These are phyloP conservation scores for Cyclargus thomasi DNA, from an alignment of 1,140 invertebrate genomes.

Conservation along the genomic window DNA sequence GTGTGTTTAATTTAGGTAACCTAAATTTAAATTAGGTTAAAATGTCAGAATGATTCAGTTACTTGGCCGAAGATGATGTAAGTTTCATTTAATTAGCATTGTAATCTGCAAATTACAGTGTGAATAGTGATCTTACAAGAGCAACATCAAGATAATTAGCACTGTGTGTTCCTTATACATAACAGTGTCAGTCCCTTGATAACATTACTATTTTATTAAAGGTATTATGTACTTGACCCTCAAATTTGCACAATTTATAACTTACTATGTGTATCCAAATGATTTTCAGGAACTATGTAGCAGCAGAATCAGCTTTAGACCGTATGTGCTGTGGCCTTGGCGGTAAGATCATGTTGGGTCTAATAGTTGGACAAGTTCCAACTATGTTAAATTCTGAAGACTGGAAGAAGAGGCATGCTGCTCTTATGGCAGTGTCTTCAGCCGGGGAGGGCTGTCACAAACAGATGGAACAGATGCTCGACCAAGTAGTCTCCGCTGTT, in stretches of 20 bases:
- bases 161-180: slow-evolving; percentile 46
- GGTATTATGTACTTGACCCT: no score
- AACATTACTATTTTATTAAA: slow-evolving; percentile 30
- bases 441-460: slow-evolving; percentile 98
- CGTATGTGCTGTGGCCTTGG: slow-evolving; percentile 96
- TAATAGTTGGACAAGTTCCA: slow-evolving; percentile 90
- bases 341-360: slow-evolving; percentile 95
- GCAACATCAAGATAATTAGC: slow-evolving; percentile 64
- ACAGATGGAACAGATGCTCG: slow-evolving; percentile 96
- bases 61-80: slow-evolving; percentile 28
- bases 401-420: slow-evolving; percentile 94
- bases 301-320: slow-evolving; percentile 97
- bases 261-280: no score
- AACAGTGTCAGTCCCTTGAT: slow-evolving; percentile 61
- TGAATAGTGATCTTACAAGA: slow-evolving; percentile 49
- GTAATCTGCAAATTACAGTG: slow-evolving; percentile 31
- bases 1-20: neutral
- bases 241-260: no score
- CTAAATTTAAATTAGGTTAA: neutral
- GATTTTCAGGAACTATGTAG: slow-evolving; percentile 87
- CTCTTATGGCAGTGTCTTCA: slow-evolving; percentile 98
- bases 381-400: slow-evolving; percentile 89
- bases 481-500: slow-evolving; percentile 92
- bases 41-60: neutral
- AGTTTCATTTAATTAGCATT: slow-evolving; percentile 39